Evolutionary conservation across 1,140 invertebrate genomes (phyloP), one percentile per base, ranked within the genome.

Genomic region (Nephila pilipes): DNA sequence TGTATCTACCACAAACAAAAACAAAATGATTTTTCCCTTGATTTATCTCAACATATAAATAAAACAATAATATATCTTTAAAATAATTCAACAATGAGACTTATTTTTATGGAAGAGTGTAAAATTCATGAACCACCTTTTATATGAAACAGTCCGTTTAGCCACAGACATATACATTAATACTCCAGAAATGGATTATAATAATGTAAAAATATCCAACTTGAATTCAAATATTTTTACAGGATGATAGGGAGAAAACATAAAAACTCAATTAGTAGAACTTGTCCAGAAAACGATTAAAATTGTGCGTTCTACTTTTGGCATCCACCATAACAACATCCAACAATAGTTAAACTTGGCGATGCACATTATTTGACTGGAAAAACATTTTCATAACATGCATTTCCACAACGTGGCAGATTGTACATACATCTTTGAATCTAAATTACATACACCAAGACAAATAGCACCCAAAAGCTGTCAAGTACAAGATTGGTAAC

Each of bases 271-370:
- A 36, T 46, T 93, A 93, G 92, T 93, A 93, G 92, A 93, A 93
- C 92, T 89, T 93, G 92, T 89, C 92, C 92, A 93, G 69, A 93
- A 93, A 88, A 93, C 75, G 92, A 89, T 93, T 93, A 93, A 93
- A 93, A 93, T 93, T 93, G 92, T 93, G 92, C 92, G 92, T 93
- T 93, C 92, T 93, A 93, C 92, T 89, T 93, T 93, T 88, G 92
- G 92, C 92, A 89, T 89, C 80, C 36, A 87, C 92, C 92, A 89
- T 93, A 93, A 93, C 85, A 93, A 93, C 91, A 93, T 87, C 91
- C 91, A 93, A 93, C 91, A 93, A 93, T 63, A 87, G 83, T 65
- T 93, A 93, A 93, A 93, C 91, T 87, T 87, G 85, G 91, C 85
- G 83, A 93, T 93, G 91, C 91, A 87, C 83, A 87, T 93, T 83